A percentile compares a stretch with the other conserved stretches of the same genome.
Evolutionary conservation across 2,113 vertebrate species (phyloP).

Genomic region (Lophotis ruficrista): DNA sequence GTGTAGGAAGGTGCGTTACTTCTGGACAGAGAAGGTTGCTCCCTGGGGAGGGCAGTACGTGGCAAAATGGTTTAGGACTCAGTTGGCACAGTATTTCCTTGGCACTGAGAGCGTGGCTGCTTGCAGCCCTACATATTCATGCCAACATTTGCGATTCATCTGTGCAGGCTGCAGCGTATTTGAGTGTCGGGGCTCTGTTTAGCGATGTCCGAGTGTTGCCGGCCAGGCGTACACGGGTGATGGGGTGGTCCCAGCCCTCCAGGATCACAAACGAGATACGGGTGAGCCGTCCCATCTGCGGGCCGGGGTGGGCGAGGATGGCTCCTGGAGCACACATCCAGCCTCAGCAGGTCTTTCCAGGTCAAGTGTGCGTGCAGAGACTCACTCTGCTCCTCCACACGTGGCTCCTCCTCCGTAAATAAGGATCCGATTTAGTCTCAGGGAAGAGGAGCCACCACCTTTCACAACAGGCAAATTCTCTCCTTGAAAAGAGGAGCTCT

Average conservation of each 20-base stretch:
- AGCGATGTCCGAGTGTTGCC: accelerated
- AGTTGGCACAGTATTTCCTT: not conserved
- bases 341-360: conserved; percentile 15
- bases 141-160: not conserved
- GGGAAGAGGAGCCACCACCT: not conserved
- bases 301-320: not conserved
- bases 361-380: not conserved
- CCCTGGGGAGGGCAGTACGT: not conserved
- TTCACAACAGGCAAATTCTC: conserved; percentile 42
- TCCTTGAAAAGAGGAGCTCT: conserved; percentile 40
- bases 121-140: not conserved
- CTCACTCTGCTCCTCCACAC: not conserved
- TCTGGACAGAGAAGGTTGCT: not conserved
- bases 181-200: not conserved
- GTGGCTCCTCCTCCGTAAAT: not conserved
- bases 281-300: accelerated
- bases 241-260: not conserved
- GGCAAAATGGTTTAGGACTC: not conserved
- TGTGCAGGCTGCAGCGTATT: not conserved
- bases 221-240: not conserved
- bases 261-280: not conserved
- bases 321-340: not conserved
- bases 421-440: conserved; percentile 3
- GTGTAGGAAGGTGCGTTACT: not conserved
- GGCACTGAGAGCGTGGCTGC: not conserved